Evolutionary conservation across 2,113 vertebrate genomes (phyloP).

Genomic region (Ahaetulla prasina): DNA sequence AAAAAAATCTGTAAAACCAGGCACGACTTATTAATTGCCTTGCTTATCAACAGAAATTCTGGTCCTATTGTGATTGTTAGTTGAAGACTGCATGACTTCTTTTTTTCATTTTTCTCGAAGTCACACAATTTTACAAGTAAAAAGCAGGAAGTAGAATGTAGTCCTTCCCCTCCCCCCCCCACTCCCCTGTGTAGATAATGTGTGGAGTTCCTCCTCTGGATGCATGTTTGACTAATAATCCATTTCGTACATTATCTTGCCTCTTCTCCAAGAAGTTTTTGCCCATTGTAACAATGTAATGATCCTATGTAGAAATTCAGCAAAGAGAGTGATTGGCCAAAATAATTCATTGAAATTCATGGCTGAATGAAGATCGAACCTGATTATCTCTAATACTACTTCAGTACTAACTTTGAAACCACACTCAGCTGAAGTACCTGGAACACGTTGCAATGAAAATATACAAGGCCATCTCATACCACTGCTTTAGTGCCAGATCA

Average conservation of each 20-base stretch:
- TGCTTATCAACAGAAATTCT: not conserved
- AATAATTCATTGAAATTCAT: not conserved
- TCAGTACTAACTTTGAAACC: not conserved
- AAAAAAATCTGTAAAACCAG: not conserved
- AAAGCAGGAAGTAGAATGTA: not conserved
- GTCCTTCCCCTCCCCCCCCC: not conserved
- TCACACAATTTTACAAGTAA: not conserved
- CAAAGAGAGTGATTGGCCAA: not conserved
- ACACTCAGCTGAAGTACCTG: no score
- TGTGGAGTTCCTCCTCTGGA: not conserved
- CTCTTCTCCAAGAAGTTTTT: not conserved
- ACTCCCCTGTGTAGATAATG: not conserved
- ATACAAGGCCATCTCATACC: not conserved
- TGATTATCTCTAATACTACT: not conserved
- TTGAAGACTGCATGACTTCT: not conserved
- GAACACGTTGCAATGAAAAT: not conserved
- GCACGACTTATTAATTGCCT: not conserved
- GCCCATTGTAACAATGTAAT: not conserved
- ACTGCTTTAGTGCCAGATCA: not conserved
- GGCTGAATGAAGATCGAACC: not conserved
- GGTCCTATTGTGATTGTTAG: not conserved
- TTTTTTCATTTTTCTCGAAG: not conserved
- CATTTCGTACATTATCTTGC: not conserved
- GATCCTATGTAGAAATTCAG: not conserved
- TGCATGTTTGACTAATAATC: not conserved